Conservation (phyloP, 2,797 vertebrate species). For the Odontamblyopus rebecca region DNA sequence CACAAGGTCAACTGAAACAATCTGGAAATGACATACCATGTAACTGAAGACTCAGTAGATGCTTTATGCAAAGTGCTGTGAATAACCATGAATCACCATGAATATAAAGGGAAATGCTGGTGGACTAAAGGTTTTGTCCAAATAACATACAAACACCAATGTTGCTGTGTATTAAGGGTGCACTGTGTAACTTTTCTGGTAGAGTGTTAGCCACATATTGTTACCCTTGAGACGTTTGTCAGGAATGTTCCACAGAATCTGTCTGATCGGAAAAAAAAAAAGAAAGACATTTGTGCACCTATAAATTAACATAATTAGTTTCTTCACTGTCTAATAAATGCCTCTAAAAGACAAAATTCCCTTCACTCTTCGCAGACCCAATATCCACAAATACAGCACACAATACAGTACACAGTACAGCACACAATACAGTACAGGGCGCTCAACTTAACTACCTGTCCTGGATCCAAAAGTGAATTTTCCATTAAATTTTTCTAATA, state of each 20-base stretch:
- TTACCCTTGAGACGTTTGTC: neutral
- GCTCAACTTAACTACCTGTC: too few species aligned
- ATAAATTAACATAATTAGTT: too few species aligned
- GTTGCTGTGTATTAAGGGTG: neutral
- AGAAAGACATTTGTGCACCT: too few species aligned
- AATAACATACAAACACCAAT: too few species aligned
- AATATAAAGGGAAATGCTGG: neutral
- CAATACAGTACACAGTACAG: neutral
- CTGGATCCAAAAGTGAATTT: too few species aligned
- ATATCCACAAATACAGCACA: neutral
- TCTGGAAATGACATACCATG: neutral
- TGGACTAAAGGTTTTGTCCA: too few species aligned
- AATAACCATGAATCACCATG: neutral
- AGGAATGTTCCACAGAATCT: neutral
- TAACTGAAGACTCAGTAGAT: neutral
- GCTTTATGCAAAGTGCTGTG: neutral
- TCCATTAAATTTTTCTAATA: too few species aligned
- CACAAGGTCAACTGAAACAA: slow-evolving; percentile 3
- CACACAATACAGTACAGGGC: neutral
- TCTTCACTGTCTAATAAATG: too few species aligned
- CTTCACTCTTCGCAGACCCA: neutral
- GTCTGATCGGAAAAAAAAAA: neutral
- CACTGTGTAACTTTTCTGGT: neutral
- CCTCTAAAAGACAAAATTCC: too few species aligned
- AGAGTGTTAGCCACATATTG: too few species aligned